Base-by-base conservation (phyloP, 1,140 invertebrate genomes). In the Catajapyx aquilonaris region DNA sequence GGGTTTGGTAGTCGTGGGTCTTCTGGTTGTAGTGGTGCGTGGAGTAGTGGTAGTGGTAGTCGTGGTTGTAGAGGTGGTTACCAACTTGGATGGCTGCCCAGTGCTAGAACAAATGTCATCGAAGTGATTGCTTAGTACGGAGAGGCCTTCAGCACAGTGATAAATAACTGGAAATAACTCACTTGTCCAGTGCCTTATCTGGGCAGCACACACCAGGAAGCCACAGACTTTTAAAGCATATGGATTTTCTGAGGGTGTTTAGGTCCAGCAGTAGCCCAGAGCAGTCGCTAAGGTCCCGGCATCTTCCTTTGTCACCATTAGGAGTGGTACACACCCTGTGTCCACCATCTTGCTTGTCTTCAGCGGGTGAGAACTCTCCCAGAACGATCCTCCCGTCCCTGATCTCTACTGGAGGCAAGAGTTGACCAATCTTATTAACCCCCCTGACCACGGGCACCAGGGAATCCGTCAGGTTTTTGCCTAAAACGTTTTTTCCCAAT, bases 181-280 rank as follows among this genome's bases (percentile, higher is more conserved):
- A 31, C 30, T 33, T 44, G 39, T 3, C 37, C 48, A 2, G 40
- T 39, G 42, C 54, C 55, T 19, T 69, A 59, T 41, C 64, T 0
- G 84, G 84, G 57, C 85, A 90, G 50, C 85, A 91, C 2, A 90
- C 83, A 13, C 84, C 86, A 2, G 86, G 86, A 2, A 86, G 77
- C 48, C 90, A 86, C 1, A 90, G 59, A 43, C 78, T 81, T 56
- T 90, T 87, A 49, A 93, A 91, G 51, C 86, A 93, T 5, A 91
- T 62, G 0, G 81, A 87, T 48, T 86, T 77, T 23, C 84, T 60
- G 1, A 93, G 58, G 50, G 73, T 79, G 5, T 70, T 68, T 9
- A 90, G 59, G 52, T 91, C 81, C 5, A 91, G 55, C 1, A 93
- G 58, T 9, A 93, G 53, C 44, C 84, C 79, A 0, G 85, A 83